These are phyloP conservation scores for Bhutanitis thaidina DNA, from an alignment of 2,888 invertebrate species.

Conservation along the genomic window DNA sequence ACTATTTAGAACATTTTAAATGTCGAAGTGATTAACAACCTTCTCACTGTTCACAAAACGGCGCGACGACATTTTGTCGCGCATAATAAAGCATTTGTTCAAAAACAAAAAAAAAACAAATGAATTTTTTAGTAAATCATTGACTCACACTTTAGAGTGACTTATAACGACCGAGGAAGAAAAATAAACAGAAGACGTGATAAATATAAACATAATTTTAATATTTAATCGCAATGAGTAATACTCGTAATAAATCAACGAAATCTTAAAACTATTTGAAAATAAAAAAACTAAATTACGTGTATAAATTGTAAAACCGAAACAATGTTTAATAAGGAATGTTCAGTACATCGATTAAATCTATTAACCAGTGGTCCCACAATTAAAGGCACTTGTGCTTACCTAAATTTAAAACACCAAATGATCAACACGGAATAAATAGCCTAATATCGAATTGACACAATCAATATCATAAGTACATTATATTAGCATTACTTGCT, in stretches of 20 bases:
- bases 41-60: too few species aligned
- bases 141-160: too few species aligned
- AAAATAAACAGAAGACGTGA: constrained; percentile 19
- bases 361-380: constrained; percentile 56
- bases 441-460: constrained; percentile 37
- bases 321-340: constrained; percentile 63
- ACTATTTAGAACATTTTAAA: too few species aligned
- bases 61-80: too few species aligned
- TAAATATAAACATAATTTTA: constrained; percentile 54
- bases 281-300: constrained; percentile 47
- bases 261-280: constrained; percentile 57
- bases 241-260: constrained; percentile 70
- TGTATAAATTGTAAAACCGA: constrained; percentile 48
- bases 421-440: constrained; percentile 22
- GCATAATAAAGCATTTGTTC: too few species aligned
- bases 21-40: too few species aligned
- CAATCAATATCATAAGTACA: constrained; percentile 52
- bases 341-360: constrained; percentile 62
- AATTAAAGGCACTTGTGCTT: constrained; percentile 57
- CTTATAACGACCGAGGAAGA: too few species aligned
- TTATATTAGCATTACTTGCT: constrained; percentile 28
- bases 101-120: too few species aligned
- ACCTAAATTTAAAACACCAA: constrained; percentile 20
- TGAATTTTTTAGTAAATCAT: too few species aligned
- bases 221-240: constrained; percentile 58